A percentile compares a stretch with the other conserved stretches of the same genome.
Evolutionary conservation across 2,797 vertebrate genomes (phyloP).

Genomic region (Sciaenops ocellatus): DNA sequence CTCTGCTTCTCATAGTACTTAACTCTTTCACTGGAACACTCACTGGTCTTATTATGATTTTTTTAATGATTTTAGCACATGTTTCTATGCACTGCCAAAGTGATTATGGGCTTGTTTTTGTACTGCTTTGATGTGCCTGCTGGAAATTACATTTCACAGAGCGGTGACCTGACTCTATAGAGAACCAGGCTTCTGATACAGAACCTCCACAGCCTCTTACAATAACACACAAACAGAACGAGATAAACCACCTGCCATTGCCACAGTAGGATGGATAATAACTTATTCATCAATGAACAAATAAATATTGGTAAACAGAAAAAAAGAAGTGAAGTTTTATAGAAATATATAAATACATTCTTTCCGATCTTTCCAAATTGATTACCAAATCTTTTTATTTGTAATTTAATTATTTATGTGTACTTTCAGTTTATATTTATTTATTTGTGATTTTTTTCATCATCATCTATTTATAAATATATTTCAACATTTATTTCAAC

Average conservation of each 20-base stretch:
- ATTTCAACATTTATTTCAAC: background rate
- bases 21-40: conserved; percentile 23
- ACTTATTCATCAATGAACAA: background rate
- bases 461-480: background rate
- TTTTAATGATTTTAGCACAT: background rate
- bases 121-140: background rate
- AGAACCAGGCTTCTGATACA: background rate
- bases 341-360: background rate
- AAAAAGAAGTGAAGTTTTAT: background rate
- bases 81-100: background rate
- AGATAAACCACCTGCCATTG: background rate
- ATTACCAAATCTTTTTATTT: background rate
- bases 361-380: background rate
- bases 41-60: background rate
- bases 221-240: background rate
- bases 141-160: conserved; percentile 15
- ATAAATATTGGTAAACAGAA: background rate
- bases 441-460: background rate
- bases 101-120: conserved; percentile 19
- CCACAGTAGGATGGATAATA: background rate
- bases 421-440: background rate
- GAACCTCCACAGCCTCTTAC: conserved; percentile 5
- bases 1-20: conserved; percentile 15
- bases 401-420: background rate
- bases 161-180: background rate